These are phyloP conservation scores for Staurois parvus DNA, from an alignment of 2,797 vertebrate genomes.

Conservation along the genomic window DNA sequence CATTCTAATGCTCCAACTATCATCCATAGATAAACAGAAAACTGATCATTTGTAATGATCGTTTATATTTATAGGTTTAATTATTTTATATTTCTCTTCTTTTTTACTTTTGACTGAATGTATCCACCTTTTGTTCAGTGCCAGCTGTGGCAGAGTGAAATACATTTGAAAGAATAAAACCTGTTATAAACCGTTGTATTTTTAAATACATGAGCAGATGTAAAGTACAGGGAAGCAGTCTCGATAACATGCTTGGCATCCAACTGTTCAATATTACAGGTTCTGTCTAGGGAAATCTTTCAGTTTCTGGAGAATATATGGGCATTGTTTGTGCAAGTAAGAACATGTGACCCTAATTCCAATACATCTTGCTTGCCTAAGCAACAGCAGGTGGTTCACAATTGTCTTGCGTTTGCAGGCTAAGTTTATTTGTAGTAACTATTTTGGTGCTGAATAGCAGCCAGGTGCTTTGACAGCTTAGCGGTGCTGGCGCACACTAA, in stretches of 20 bases:
- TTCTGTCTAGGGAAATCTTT: conserved; percentile 50
- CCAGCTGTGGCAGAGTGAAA: neutral
- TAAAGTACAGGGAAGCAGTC: conserved; percentile 35
- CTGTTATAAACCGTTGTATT: conserved; percentile 19
- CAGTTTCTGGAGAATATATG: neutral
- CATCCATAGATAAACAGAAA: neutral
- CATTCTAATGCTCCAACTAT: too few species aligned
- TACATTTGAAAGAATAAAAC: neutral
- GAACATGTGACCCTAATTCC: neutral
- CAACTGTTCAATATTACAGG: conserved; percentile 61
- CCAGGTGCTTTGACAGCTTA: conserved; percentile 67
- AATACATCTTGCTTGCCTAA: neutral
- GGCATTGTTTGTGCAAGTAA: conserved; percentile 1
- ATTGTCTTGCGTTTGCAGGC: neutral
- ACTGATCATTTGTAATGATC: too few species aligned
- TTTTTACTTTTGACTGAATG: neutral
- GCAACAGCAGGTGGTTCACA: neutral
- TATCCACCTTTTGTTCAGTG: neutral
- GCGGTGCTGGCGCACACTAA: conserved; percentile 61
- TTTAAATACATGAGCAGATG: conserved; percentile 39
- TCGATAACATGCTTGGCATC: conserved; percentile 45
- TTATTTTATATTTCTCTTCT: neutral
- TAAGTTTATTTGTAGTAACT: conserved; percentile 60
- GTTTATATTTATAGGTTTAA: neutral
- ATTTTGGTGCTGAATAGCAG: conserved; percentile 63